Conservation (phyloP, 35 echinoderm and acorn worm genomes). For the Acanthaster planci region DNA sequence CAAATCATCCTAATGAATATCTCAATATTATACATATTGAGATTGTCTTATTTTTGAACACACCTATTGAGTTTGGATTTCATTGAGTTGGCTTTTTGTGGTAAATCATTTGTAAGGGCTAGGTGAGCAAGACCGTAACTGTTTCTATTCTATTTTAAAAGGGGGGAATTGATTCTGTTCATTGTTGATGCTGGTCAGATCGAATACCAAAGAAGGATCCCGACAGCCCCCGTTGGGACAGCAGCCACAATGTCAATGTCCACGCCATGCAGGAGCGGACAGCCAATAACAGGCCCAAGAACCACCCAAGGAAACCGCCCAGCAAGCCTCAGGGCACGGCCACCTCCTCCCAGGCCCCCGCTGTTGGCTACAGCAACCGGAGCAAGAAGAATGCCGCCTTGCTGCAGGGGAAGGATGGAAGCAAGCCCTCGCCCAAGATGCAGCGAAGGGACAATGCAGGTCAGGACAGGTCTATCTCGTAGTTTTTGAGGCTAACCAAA, state of each 20-base stretch:
- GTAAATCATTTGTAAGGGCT: too few relatives aligned
- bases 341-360: not conserved
- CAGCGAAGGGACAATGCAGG: not conserved
- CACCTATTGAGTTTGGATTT: too few relatives aligned
- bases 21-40: too few relatives aligned
- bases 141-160: too few relatives aligned
- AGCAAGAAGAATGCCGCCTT: constrained; percentile 50
- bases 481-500: too few relatives aligned
- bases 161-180: not conserved
- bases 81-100: too few relatives aligned
- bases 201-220: not conserved
- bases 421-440: constrained; percentile 15
- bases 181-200: not conserved
- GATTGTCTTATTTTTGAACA: too few relatives aligned
- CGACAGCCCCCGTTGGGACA: not conserved
- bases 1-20: too few relatives aligned
- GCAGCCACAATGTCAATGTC: not conserved
- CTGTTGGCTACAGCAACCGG: constrained; percentile 48
- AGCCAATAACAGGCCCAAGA: not conserved
- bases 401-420: constrained; percentile 29
- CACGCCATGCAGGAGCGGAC: not conserved
- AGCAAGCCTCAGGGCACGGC: constrained; percentile 9
- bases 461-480: not conserved
- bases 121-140: too few relatives aligned
- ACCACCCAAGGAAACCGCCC: not conserved